These are phyloP conservation scores for Petromus typicus DNA, from an alignment of 2,113 vertebrate genomes.

Conservation along the genomic window DNA sequence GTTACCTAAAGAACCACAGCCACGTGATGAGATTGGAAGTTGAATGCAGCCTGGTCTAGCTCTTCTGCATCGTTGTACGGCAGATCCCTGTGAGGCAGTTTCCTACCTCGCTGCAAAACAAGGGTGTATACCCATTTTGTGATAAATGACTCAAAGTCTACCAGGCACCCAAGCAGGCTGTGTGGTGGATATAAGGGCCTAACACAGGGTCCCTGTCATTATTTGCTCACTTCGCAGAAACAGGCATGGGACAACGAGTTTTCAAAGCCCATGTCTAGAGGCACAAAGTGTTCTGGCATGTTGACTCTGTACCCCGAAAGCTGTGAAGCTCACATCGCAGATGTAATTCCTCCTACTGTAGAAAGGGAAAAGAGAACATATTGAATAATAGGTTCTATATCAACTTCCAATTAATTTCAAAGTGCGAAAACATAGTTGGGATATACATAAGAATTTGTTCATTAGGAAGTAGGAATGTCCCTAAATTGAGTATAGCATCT, in stretches of 20 bases:
- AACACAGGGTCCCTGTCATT: neutral
- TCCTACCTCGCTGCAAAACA: neutral
- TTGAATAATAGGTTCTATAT: neutral
- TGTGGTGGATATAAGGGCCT: neutral
- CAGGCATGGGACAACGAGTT: neutral
- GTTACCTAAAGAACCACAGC: neutral
- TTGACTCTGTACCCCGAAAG: neutral
- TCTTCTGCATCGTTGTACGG: neutral
- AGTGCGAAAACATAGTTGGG: neutral
- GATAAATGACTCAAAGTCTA: neutral
- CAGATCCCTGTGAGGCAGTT: neutral
- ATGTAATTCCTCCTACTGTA: neutral
- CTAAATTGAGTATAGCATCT: neutral
- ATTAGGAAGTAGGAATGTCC: neutral
- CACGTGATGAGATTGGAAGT: neutral
- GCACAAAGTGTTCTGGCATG: neutral
- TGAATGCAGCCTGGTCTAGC: neutral
- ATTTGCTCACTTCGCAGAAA: slow-evolving; percentile 36
- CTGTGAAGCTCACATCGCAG: neutral
- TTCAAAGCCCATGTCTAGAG: neutral
- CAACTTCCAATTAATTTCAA: neutral
- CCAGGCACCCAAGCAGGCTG: neutral
- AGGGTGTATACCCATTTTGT: neutral
- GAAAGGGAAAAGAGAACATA: neutral
- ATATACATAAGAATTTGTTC: neutral